These are phyloP conservation scores for Cacatua alba DNA, from an alignment of 2,113 vertebrate genomes.

Conservation along the genomic window DNA sequence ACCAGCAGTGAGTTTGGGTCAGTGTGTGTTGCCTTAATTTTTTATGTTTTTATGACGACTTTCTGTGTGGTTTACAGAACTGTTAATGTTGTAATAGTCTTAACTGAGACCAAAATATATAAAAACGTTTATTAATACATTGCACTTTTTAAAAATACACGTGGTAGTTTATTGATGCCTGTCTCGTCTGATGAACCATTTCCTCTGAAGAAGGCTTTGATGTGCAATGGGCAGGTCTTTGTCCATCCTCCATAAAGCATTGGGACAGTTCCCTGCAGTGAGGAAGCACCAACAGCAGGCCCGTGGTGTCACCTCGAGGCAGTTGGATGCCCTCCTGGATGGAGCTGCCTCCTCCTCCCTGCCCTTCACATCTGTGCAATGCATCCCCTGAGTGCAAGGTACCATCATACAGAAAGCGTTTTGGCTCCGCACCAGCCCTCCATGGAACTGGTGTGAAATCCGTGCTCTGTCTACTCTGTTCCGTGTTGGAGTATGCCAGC, in stretches of 20 bases:
- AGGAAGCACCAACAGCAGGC: fast-evolving
- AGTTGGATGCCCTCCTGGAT: neutral
- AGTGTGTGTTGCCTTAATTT: slow-evolving; percentile 16
- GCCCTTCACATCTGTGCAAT: fast-evolving
- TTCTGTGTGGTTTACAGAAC: slow-evolving; percentile 70
- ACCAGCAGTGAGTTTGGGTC: neutral
- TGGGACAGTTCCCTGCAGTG: fast-evolving
- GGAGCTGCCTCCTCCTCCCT: neutral
- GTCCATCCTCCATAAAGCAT: fast-evolving
- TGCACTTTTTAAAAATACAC: slow-evolving; percentile 42
- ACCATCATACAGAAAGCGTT: fast-evolving
- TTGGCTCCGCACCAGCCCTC: fast-evolving
- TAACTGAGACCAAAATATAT: slow-evolving; percentile 69
- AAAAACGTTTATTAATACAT: slow-evolving; percentile 65
- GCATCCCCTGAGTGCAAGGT: no score
- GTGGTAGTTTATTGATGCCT: neutral
- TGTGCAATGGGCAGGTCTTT: neutral
- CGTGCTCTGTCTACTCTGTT: fast-evolving
- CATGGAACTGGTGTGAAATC: fast-evolving
- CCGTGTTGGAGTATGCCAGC: fast-evolving
- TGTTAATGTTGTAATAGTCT: slow-evolving; percentile 62
- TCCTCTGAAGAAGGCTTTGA: neutral
- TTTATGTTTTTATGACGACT: slow-evolving; percentile 47
- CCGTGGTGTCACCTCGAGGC: fast-evolving
- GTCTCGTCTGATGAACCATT: neutral